phyloP scores from a whole-genome alignment of 2,113 vertebrate genomes.

The Cygnus buccinator region DNA sequence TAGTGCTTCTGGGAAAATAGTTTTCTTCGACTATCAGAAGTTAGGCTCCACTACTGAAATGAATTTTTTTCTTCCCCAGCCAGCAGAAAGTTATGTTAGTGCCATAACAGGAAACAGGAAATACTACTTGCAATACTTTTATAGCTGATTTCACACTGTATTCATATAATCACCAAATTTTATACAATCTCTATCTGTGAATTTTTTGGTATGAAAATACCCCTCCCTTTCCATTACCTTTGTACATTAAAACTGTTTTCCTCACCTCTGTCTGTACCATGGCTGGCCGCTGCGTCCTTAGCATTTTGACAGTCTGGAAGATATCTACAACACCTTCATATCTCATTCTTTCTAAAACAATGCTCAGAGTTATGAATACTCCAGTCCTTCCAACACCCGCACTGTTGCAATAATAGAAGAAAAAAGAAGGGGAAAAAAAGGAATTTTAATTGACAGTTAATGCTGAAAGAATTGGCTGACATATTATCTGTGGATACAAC shows the following conservation, averaged over 20 bases:
- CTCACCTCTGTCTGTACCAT: constrained; percentile 99
- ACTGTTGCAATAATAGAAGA: constrained; percentile 72
- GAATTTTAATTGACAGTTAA: neutral
- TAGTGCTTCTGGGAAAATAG: neutral
- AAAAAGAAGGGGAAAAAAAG: neutral
- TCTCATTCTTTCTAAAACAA: constrained; percentile 98
- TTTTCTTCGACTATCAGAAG: neutral
- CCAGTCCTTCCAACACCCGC: constrained; percentile 97
- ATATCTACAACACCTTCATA: constrained; percentile 99
- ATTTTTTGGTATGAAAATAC: neutral
- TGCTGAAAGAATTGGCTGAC: neutral
- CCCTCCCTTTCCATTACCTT: neutral
- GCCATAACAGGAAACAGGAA: neutral
- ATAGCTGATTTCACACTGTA: neutral
- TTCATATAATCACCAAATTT: neutral
- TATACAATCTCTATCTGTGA: neutral
- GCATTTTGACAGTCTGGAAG: constrained; percentile 99
- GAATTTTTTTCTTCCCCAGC: neutral
- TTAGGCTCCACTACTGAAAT: neutral
- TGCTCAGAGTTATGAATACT: constrained; percentile 99
- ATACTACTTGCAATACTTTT: neutral
- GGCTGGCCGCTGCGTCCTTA: constrained; percentile 96
- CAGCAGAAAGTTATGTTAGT: neutral
- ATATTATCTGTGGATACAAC: neutral
- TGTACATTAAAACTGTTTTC: neutral